These are phyloP conservation scores for Neodontobutis hainanensis DNA, from an alignment of 2,113 vertebrate species.

Conservation along the genomic window DNA sequence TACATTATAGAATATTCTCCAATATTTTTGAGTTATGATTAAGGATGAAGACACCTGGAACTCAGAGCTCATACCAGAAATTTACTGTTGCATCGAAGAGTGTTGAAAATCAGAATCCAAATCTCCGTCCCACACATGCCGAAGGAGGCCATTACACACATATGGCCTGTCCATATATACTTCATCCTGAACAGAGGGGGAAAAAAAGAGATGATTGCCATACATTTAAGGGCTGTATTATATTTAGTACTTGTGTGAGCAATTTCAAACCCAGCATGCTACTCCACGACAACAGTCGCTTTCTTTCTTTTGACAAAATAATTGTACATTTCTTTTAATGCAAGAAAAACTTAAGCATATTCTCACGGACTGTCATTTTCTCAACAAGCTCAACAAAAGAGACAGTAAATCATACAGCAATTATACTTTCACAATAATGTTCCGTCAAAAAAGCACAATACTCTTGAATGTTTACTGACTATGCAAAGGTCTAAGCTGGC, in stretches of 20 bases:
- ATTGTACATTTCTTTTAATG: conserved; percentile 25
- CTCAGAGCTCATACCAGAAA: conserved; percentile 56
- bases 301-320: conserved; percentile 3
- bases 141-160: conserved; percentile 92
- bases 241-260: background rate
- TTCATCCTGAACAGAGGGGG: conserved; percentile 86
- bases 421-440: conserved; percentile 22
- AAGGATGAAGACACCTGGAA: background rate
- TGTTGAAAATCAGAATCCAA: conserved; percentile 83
- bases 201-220: background rate
- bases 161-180: conserved; percentile 97
- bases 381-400: conserved; percentile 25
- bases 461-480: background rate
- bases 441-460: conserved; percentile 6
- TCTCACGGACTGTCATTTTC: conserved; percentile 6
- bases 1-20: no score
- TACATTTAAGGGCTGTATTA: background rate
- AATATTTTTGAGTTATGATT: background rate
- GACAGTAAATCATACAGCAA: conserved; percentile 16
- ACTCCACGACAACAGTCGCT: background rate
- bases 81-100: conserved; percentile 76
- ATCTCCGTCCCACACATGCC: conserved; percentile 86
- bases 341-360: conserved; percentile 10
- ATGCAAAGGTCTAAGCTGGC: background rate
- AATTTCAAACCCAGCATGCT: background rate